Percentiles rank a stretch among this genome's conserved stretches.
These are phyloP conservation scores for Myrmecobius fasciatus DNA, from an alignment of 2,113 vertebrate genomes.

Conservation along the genomic window DNA sequence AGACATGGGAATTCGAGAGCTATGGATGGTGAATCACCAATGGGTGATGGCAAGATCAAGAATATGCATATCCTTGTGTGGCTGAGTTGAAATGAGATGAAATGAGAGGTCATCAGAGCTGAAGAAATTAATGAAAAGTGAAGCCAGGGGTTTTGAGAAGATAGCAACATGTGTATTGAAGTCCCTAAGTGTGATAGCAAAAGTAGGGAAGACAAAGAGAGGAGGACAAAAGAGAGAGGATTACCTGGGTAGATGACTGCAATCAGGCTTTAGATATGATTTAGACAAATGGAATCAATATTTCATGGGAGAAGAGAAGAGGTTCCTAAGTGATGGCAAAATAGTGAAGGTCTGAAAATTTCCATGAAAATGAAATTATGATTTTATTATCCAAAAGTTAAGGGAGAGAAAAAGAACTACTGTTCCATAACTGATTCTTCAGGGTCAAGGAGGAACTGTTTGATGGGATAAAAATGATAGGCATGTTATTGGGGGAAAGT, in stretches of 20 bases:
- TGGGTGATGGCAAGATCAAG: neutral
- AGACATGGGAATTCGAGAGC: neutral
- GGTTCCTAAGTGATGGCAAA: neutral
- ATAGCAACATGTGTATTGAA: neutral
- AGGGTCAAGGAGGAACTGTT: neutral
- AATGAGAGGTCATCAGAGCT: neutral
- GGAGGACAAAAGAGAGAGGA: neutral
- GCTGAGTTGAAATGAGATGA: neutral
- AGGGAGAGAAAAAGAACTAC: neutral
- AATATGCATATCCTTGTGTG: neutral
- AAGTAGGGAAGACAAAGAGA: neutral
- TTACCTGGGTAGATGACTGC: neutral
- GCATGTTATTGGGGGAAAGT: neutral
- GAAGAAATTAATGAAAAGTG: neutral
- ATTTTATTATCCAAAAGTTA: neutral
- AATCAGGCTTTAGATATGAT: neutral
- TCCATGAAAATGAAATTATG: neutral
- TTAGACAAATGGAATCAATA: neutral
- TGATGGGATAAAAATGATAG: neutral
- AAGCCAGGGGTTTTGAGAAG: neutral
- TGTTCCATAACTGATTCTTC: neutral
- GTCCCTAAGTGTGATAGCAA: neutral
- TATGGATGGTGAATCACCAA: neutral
- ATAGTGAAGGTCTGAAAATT: neutral
- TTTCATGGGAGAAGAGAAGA: neutral